Evolutionary conservation across 2,113 vertebrate genomes (phyloP).

Genomic region (Aplodontia rufa): DNA sequence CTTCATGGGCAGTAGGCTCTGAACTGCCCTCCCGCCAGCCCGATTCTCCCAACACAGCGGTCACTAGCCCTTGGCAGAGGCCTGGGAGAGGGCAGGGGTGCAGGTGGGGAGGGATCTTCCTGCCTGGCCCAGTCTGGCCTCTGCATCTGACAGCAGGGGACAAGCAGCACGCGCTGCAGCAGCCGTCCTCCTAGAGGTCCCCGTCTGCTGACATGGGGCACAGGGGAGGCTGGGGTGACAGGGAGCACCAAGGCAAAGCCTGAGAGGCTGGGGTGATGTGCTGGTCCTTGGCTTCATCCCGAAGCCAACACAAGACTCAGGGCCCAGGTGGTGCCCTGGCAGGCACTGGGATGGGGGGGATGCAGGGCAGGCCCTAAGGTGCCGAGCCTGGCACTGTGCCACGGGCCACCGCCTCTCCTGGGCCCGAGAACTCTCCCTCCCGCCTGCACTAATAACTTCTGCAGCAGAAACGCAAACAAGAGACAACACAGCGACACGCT

Average conservation of each 20-base stretch:
- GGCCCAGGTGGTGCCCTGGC: neutral
- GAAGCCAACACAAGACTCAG: neutral
- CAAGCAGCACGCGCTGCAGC: fast-evolving
- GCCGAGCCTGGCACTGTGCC: neutral
- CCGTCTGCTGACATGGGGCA: too few relatives aligned
- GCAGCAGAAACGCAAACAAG: slow-evolving; percentile 42
- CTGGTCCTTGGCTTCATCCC: neutral
- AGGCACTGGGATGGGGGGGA: neutral
- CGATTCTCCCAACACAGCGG: too few relatives aligned
- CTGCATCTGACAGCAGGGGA: too few relatives aligned
- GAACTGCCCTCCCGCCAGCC: too few relatives aligned
- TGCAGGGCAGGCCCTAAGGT: neutral
- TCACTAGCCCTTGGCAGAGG: neutral
- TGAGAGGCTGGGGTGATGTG: neutral
- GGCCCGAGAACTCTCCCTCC: neutral
- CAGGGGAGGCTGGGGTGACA: too few relatives aligned
- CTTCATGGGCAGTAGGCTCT: too few relatives aligned
- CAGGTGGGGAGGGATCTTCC: too few relatives aligned
- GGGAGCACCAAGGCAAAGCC: neutral
- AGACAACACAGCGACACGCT: neutral
- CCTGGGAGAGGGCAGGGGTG: too few relatives aligned
- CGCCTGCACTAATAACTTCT: slow-evolving; percentile 10
- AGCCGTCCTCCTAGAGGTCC: too few relatives aligned
- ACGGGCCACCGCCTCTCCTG: too few relatives aligned
- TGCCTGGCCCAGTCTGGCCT: too few relatives aligned